phyloP scores from a whole-genome alignment of 2,113 vertebrate species.

The Nannobrachium achirus region DNA sequence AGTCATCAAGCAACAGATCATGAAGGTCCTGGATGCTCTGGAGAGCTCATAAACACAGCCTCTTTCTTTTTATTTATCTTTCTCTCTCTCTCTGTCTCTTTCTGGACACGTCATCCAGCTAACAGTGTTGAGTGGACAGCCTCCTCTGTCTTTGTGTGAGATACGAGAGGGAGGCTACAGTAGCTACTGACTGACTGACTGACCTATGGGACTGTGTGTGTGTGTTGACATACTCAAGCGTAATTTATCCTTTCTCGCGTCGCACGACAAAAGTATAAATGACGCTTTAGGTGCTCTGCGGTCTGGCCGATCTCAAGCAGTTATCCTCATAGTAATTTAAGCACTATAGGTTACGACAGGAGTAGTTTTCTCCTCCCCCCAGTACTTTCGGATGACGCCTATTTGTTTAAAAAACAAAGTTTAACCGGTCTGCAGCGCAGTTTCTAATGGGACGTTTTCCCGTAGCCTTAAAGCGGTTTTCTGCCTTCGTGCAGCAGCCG shows the following conservation, averaged over 20 bases:
- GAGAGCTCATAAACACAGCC: constrained; percentile 86
- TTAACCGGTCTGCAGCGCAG: constrained; percentile 28
- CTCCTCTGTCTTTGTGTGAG: constrained; percentile 45
- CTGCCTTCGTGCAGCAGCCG: constrained; percentile 6
- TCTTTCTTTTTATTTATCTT: constrained; percentile 18
- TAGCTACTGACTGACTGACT: constrained; percentile 41
- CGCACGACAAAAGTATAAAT: too few relatives aligned
- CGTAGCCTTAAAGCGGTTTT: constrained; percentile 59
- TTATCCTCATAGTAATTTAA: constrained; percentile 41
- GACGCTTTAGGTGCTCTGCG: constrained; percentile 48
- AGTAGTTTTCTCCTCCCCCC: constrained; percentile 10
- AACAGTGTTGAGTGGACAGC: constrained; percentile 51
- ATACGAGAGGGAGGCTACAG: constrained; percentile 14
- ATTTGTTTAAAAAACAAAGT: constrained; percentile 1
- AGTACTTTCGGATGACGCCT: too few relatives aligned
- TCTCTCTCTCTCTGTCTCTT: not conserved
- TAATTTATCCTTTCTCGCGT: too few relatives aligned
- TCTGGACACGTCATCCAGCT: constrained; percentile 47
- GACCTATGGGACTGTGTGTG: constrained; percentile 47
- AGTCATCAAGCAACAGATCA: constrained; percentile 99
- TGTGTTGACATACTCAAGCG: constrained; percentile 39
- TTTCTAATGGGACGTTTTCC: constrained; percentile 34
- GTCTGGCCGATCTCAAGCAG: constrained; percentile 30
- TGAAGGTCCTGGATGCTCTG: constrained; percentile 97
- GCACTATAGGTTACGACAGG: constrained; percentile 20